Percentiles rank a stretch among this genome's conserved stretches.
Conservation (phyloP, 1,140 invertebrate genomes). For the Cydia strobilella region DNA sequence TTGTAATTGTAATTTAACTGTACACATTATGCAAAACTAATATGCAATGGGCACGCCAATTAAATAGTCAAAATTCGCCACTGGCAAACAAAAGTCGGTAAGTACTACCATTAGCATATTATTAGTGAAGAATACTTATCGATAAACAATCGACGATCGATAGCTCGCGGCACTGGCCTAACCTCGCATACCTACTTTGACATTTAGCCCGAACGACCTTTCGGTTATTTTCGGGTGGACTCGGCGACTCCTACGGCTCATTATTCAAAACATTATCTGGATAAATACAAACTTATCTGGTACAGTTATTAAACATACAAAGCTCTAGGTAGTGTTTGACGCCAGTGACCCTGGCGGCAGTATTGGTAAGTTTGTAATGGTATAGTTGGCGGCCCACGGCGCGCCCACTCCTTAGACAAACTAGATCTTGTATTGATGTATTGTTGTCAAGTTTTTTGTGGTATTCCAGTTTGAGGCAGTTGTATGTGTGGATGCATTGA, state of each 20-base stretch:
- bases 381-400: constrained; percentile 47
- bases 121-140: constrained; percentile 39
- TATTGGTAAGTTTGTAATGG: constrained; percentile 33
- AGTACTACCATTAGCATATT: constrained; percentile 5
- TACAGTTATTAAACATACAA: background rate
- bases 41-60: background rate
- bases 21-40: constrained; percentile 14
- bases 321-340: background rate
- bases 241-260: constrained; percentile 65
- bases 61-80: constrained; percentile 18
- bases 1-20: background rate
- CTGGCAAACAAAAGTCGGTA: constrained; percentile 18
- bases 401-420: constrained; percentile 60
- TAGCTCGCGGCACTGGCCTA: constrained; percentile 53
- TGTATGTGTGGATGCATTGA: constrained; percentile 4
- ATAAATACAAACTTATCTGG: background rate
- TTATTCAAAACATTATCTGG: constrained; percentile 62
- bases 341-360: background rate
- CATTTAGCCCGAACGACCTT: constrained; percentile 68
- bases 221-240: constrained; percentile 58
- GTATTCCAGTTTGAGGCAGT: background rate
- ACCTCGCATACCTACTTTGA: constrained; percentile 64
- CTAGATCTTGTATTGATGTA: constrained; percentile 54
- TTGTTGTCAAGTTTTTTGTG: constrained; percentile 32
- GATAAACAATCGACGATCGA: constrained; percentile 61